phyloP scores from a whole-genome alignment of 2,888 invertebrate genomes.

The Agonum fuliginosum region DNA sequence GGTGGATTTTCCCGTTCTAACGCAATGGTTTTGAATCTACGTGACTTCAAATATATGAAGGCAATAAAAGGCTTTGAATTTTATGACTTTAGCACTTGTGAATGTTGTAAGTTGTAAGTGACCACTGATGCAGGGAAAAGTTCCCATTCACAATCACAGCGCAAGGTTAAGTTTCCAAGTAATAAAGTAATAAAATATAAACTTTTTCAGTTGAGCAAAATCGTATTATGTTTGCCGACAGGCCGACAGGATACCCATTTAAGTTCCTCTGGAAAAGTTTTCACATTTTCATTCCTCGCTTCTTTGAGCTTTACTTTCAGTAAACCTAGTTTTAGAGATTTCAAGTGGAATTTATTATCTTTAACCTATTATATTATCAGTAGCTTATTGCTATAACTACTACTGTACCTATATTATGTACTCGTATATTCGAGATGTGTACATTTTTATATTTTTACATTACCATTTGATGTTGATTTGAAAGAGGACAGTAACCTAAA shows the following conservation, averaged over 20 bases:
- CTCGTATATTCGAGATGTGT: too few relatives aligned
- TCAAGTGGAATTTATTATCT: too few relatives aligned
- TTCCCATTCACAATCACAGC: background rate
- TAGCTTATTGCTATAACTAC: too few relatives aligned
- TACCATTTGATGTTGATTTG: too few relatives aligned
- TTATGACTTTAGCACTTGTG: background rate
- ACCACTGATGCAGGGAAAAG: background rate
- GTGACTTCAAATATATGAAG: too few relatives aligned
- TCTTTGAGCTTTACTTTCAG: background rate
- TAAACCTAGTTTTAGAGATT: background rate
- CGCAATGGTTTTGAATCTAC: too few relatives aligned
- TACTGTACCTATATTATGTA: too few relatives aligned
- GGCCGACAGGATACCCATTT: slow-evolving; percentile 8
- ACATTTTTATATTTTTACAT: too few relatives aligned
- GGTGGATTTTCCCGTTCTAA: too few relatives aligned
- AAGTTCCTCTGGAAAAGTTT: slow-evolving; percentile 12
- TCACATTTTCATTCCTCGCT: slow-evolving; percentile 33
- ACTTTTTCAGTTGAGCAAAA: slow-evolving; percentile 33
- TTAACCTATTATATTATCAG: too few relatives aligned
- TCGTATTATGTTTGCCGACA: slow-evolving; percentile 18
- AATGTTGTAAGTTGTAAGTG: background rate
- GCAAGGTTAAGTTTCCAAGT: background rate
- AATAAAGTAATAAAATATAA: slow-evolving; percentile 41
- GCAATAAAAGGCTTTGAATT: background rate
- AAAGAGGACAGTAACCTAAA: too few relatives aligned